Percentiles rank a stretch among this genome's conserved stretches.
Conservation (phyloP, 2,797 vertebrate genomes). For the Phylloscopus collybita region DNA sequence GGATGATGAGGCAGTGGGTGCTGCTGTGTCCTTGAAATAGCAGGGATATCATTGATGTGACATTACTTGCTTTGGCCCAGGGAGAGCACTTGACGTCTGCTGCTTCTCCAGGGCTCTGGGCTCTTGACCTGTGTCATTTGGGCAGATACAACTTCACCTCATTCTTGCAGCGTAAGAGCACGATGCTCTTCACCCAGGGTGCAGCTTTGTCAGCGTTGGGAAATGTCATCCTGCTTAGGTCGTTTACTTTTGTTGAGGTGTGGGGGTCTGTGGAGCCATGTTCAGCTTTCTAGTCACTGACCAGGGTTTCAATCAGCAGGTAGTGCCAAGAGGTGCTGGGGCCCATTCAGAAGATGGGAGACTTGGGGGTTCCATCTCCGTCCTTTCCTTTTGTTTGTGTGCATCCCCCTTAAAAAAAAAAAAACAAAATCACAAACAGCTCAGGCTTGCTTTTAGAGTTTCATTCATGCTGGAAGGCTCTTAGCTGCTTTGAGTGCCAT, state of each 20-base stretch:
- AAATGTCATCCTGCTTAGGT: neutral
- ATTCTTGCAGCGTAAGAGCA: neutral
- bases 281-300: neutral
- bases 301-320: rapidly evolving
- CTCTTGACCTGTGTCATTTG: neutral
- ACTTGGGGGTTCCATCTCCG: rapidly evolving
- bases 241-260: neutral
- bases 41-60: neutral
- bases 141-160: neutral
- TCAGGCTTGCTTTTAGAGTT: neutral
- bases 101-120: neutral
- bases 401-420: neutral
- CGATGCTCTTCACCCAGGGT: rapidly evolving
- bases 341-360: neutral
- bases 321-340: neutral
- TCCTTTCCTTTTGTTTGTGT: neutral
- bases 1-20: neutral
- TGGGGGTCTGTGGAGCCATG: neutral
- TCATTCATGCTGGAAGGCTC: neutral
- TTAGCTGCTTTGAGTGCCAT: neutral
- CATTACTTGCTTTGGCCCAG: neutral
- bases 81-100: neutral
- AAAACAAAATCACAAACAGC: neutral
- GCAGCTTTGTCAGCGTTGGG: neutral
- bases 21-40: constrained; percentile 20